A percentile compares a stretch with the other conserved stretches of the same genome.
Evolutionary conservation across 2,797 vertebrate species (phyloP).

Genomic region (Falco rusticolus): DNA sequence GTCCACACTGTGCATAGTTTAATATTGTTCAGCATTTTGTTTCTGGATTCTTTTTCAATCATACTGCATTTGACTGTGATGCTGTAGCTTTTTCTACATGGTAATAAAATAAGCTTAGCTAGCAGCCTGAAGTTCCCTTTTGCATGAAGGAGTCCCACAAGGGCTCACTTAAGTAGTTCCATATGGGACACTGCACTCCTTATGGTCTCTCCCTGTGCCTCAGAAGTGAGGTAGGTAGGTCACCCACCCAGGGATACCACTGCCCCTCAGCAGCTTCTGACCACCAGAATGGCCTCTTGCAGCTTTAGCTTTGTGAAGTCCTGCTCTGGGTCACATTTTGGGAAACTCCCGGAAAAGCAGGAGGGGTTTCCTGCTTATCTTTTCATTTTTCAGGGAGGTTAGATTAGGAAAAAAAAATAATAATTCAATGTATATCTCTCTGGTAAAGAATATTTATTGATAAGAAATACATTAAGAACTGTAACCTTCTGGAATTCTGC

Average conservation of each 20-base stretch:
- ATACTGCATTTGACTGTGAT: neutral
- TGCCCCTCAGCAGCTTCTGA: neutral
- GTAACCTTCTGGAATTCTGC: neutral
- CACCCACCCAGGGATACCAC: no score
- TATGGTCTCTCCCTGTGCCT: neutral
- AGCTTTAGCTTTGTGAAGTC: neutral
- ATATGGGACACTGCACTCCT: neutral
- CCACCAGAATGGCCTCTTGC: fast-evolving
- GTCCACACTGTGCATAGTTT: neutral
- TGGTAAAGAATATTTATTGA: neutral
- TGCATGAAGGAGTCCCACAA: neutral
- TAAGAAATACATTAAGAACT: neutral
- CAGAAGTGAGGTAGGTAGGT: fast-evolving
- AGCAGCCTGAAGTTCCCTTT: neutral
- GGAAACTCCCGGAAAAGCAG: neutral
- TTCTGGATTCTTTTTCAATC: neutral
- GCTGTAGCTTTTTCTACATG: neutral
- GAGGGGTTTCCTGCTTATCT: neutral
- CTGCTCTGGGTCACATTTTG: neutral
- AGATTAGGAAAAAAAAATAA: neutral
- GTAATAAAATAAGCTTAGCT: neutral
- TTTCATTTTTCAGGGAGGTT: neutral
- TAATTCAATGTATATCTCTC: neutral
- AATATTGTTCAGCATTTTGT: neutral
- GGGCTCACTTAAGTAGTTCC: neutral